These are phyloP conservation scores for Stenurella melanura DNA, from an alignment of 2,888 invertebrate species.

Conservation along the genomic window DNA sequence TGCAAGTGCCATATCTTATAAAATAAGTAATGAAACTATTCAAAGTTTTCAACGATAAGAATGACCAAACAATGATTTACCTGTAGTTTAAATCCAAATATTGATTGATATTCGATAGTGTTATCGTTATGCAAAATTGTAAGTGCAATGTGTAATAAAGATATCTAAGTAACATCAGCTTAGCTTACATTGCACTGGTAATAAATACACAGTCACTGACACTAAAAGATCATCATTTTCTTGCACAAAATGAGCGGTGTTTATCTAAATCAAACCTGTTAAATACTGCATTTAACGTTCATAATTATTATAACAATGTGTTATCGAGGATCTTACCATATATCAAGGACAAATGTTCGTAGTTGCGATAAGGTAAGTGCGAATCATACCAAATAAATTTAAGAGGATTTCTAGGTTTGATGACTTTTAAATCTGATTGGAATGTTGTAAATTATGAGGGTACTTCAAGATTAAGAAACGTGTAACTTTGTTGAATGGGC, in stretches of 20 bases:
- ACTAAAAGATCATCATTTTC: neutral
- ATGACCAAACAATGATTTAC: neutral
- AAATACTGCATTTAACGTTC: slow-evolving; percentile 2
- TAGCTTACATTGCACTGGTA: too few relatives aligned
- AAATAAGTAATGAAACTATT: too few relatives aligned
- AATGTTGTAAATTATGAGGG: neutral
- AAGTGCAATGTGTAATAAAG: too few relatives aligned
- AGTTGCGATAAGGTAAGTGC: slow-evolving; percentile 13
- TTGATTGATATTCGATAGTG: neutral
- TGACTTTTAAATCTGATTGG: slow-evolving; percentile 12
- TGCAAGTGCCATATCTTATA: too few relatives aligned
- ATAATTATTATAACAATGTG: neutral
- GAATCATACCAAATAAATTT: slow-evolving; percentile 24
- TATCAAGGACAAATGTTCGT: slow-evolving; percentile 28
- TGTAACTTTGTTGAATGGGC: too few relatives aligned
- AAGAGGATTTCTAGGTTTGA: neutral
- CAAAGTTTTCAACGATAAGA: neutral
- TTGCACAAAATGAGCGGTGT: neutral
- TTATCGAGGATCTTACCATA: slow-evolving; percentile 27
- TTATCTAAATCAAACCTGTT: neutral
- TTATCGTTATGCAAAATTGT: too few relatives aligned
- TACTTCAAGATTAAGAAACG: neutral
- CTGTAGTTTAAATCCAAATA: neutral
- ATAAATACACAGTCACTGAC: too few relatives aligned
- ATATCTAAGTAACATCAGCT: too few relatives aligned